A percentile compares a stretch with the other conserved stretches of the same genome.
phyloP scores from a whole-genome alignment of 2,113 vertebrate species.

The Cyprinodon variegatus region DNA sequence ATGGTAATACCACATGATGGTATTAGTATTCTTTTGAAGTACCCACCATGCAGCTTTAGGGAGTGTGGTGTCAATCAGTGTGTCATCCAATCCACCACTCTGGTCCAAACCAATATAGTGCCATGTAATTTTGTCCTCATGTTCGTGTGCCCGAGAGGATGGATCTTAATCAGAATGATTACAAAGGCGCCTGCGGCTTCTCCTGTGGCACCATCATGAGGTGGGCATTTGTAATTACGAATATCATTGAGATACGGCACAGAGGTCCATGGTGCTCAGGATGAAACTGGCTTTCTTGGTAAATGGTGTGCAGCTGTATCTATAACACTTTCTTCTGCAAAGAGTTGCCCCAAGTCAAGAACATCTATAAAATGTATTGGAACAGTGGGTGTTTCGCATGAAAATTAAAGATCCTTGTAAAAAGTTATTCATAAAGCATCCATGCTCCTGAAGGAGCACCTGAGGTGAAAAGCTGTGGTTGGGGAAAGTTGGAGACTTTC shows the following conservation, averaged over 20 bases:
- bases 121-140: background rate
- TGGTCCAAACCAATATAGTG: constrained; percentile 17
- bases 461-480: background rate
- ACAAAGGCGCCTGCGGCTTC: background rate
- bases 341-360: background rate
- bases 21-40: constrained; percentile 6
- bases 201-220: background rate
- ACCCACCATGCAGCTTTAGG: background rate
- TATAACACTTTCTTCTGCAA: background rate
- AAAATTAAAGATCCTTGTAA: background rate
- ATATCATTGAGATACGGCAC: background rate
- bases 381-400: background rate
- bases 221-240: background rate
- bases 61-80: constrained; percentile 2
- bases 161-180: constrained; percentile 5
- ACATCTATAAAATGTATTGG: background rate
- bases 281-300: background rate
- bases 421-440: background rate
- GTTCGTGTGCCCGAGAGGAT: background rate
- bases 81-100: background rate
- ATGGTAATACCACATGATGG: background rate
- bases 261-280: constrained; percentile 12
- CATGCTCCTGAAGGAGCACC: background rate
- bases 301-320: background rate
- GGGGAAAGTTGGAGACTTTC: background rate